Conservation (phyloP, 2,888 invertebrate genomes). For the Standfussiana lucernea region DNA sequence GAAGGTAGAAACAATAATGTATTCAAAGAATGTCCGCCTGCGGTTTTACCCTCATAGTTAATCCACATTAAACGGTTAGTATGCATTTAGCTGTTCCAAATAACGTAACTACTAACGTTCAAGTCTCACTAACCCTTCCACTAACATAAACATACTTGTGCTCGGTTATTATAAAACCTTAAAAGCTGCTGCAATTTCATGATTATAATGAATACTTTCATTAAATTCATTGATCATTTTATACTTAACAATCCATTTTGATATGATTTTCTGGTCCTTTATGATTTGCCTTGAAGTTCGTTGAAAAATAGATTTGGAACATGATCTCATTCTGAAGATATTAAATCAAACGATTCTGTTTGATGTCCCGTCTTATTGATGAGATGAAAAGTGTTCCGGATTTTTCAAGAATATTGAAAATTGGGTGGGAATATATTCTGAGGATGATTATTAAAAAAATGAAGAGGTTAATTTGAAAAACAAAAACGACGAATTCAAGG, state of each 20-base stretch:
- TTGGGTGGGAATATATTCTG: constrained; percentile 12
- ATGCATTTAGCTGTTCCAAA: not conserved
- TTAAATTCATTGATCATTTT: constrained; percentile 15
- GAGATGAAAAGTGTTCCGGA: constrained; percentile 58
- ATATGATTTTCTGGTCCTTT: constrained; percentile 19
- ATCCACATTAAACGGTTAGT: not conserved
- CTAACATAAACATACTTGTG: not conserved
- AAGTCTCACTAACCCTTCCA: not conserved
- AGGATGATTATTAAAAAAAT: constrained; percentile 15
- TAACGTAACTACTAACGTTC: not conserved
- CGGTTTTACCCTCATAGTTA: not conserved
- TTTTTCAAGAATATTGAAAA: constrained; percentile 45
- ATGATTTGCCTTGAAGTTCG: not conserved
- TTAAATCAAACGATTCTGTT: constrained; percentile 61
- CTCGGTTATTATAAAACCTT: not conserved
- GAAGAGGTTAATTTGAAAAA: not conserved
- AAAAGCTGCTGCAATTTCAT: not conserved
- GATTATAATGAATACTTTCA: not conserved
- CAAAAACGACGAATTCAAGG: too few relatives aligned
- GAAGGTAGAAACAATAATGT: not conserved
- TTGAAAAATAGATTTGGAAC: constrained; percentile 56
- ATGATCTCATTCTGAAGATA: constrained; percentile 55
- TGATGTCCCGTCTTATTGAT: constrained; percentile 58
- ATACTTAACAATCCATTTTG: constrained; percentile 9
- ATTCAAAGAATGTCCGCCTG: not conserved